These are phyloP conservation scores for Euwallacea fornicatus DNA, from an alignment of 1,140 invertebrate species.

Conservation along the genomic window DNA sequence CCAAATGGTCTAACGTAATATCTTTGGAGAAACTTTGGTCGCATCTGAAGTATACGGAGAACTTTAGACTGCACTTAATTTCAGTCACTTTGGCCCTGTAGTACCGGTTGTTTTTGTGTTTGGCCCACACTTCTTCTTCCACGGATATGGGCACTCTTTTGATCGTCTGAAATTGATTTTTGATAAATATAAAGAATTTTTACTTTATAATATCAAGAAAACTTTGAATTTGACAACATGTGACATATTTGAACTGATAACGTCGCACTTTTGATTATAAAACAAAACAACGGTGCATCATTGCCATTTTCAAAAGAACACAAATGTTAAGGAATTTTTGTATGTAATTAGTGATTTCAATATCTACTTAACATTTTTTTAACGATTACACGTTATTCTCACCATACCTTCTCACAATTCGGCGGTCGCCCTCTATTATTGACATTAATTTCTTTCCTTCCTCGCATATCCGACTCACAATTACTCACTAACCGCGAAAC, in stretches of 20 bases:
- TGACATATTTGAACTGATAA: no score
- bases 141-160: not conserved
- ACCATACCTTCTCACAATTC: not conserved
- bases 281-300: no score
- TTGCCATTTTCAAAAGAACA: no score
- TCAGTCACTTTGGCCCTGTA: slow-evolving; percentile 61
- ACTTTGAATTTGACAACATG: no score
- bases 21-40: slow-evolving; percentile 68
- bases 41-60: slow-evolving; percentile 63
- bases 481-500: not conserved
- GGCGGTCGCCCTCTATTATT: not conserved
- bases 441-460: not conserved
- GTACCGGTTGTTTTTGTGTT: slow-evolving; percentile 65
- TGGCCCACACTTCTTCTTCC: slow-evolving; percentile 61
- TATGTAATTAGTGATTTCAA: no score
- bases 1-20: slow-evolving; percentile 59
- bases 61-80: slow-evolving; percentile 58
- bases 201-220: no score
- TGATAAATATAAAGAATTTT: not conserved
- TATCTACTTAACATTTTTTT: no score
- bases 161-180: no score
- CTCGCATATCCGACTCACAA: not conserved
- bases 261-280: no score
- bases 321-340: no score
- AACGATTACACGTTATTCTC: no score